These are phyloP conservation scores for Aramus guarauna DNA, from an alignment of 2,113 vertebrate species.

Conservation along the genomic window DNA sequence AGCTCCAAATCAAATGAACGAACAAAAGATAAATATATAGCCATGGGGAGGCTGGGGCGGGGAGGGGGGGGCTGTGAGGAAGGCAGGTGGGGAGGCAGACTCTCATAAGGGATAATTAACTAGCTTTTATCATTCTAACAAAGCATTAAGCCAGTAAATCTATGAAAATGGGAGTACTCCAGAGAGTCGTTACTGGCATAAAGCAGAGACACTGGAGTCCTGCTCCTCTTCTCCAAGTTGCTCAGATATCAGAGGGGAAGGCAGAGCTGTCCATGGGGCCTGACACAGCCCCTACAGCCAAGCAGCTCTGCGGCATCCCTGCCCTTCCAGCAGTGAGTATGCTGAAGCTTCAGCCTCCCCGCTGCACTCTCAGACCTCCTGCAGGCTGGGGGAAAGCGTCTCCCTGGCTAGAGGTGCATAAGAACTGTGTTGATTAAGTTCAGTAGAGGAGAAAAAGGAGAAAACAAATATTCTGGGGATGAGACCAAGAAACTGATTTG, in stretches of 20 bases:
- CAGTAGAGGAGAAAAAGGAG: neutral
- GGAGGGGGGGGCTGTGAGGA: neutral
- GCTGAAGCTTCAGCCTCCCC: neutral
- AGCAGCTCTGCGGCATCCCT: neutral
- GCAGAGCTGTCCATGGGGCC: neutral
- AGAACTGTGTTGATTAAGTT: neutral
- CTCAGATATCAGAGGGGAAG: neutral
- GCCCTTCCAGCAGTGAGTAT: rapidly evolving
- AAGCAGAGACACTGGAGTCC: neutral
- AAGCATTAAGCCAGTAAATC: conserved; percentile 50
- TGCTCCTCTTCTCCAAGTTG: neutral
- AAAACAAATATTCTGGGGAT: neutral
- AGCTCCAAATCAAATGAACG: conserved; percentile 46
- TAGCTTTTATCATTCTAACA: conserved; percentile 50
- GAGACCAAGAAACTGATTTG: neutral
- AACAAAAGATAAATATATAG: conserved; percentile 61
- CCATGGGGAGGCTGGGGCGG: neutral
- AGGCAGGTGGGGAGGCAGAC: conserved; percentile 34
- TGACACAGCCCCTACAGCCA: neutral
- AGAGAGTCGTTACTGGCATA: neutral
- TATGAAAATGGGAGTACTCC: conserved; percentile 8
- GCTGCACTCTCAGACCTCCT: neutral
- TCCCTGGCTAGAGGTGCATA: neutral
- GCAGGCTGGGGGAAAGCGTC: neutral
- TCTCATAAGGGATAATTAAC: conserved; percentile 55